Evolutionary conservation across 1,140 invertebrate genomes (phyloP), one percentile per base, ranked within the genome.

Genomic region (Wasmannia auropunctata): DNA sequence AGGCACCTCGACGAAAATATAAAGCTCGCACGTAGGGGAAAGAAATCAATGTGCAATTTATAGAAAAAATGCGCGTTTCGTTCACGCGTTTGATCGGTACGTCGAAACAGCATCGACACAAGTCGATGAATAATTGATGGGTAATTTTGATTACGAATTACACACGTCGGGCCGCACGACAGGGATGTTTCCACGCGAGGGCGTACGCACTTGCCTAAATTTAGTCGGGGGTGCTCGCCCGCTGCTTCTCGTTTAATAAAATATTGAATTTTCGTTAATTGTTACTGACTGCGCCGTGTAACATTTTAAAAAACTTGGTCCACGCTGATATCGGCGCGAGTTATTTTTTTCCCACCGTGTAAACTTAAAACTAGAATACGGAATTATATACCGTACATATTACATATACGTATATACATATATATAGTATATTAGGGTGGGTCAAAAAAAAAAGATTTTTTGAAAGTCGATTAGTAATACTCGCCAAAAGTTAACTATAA

Each of bases 191-290:
- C 8, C 60, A 51, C n/a, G 28, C 22, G 31, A 51, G 31, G 31
- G 14, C 2, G n/a, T 22, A 60, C 31, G 43, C 43, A 56, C 5
- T 16, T 54, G 62, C 43, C 2, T 49, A 80, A 65, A 80, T 65
- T 51, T 80, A 67, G 14, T 37, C 8, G 40, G 7, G 6, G 14
- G 25, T 31, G 62, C 7, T 65, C 65, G 11, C 22, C n/a, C 6
- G 3, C 60, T 75, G 22, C n/a, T 0, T 43, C 16, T 62, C 14
- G 46, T 19, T 67, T n/a, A 80, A n/a, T n/a, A 46, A 67, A 80
- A 67, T 67, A 80, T 80, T 67, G 34, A 80, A 80, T 80, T 80
- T 80, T 80, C 46, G 54, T 80, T 67, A 80, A 40, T 80, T 22
- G 22, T 80, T 80, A 37, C 40, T 67, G 77, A 8, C 34, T 14